Conservation (phyloP, 1,140 invertebrate genomes). For the Drosophila pseudoobscura region DNA sequence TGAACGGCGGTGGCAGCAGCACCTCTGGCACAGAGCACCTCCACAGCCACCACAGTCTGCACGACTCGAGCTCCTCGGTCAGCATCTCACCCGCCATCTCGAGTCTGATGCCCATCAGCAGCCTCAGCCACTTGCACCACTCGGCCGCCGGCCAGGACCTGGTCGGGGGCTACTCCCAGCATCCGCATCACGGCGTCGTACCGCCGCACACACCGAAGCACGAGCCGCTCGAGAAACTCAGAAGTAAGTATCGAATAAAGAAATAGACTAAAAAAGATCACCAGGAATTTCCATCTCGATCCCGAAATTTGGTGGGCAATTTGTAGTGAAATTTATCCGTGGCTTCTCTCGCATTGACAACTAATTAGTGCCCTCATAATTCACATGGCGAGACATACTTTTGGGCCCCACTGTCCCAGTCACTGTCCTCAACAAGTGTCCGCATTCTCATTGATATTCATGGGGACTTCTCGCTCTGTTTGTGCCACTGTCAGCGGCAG, state of each 20-base stretch:
- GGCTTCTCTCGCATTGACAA: slow-evolving; percentile 72
- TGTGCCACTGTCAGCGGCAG: slow-evolving; percentile 67
- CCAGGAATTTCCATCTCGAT: not conserved
- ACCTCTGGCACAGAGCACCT: slow-evolving; percentile 77
- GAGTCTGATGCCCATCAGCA: slow-evolving; percentile 86
- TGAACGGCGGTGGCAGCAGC: slow-evolving; percentile 78
- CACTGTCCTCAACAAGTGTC: slow-evolving; percentile 67
- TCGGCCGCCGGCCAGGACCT: slow-evolving; percentile 72
- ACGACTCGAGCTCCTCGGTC: slow-evolving; percentile 86
- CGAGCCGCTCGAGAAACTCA: slow-evolving; percentile 91
- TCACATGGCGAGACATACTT: slow-evolving; percentile 37
- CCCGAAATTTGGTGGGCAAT: slow-evolving; percentile 67
- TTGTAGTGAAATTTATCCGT: slow-evolving; percentile 68
- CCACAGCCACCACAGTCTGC: slow-evolving; percentile 86
- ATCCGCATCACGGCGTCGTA: slow-evolving; percentile 84
- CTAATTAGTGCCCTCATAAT: slow-evolving; percentile 81
- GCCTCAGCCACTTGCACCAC: slow-evolving; percentile 84
- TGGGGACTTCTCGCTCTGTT: slow-evolving; percentile 30
- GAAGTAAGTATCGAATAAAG: slow-evolving; percentile 87
- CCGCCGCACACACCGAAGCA: slow-evolving; percentile 86
- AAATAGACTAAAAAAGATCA: no score
- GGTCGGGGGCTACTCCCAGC: slow-evolving; percentile 84
- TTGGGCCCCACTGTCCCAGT: not conserved
- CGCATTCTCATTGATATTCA: slow-evolving; percentile 69
- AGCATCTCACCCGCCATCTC: slow-evolving; percentile 87